phyloP scores from a whole-genome alignment of 2,888 invertebrate genomes.

The Tenthredo distinguenda region DNA sequence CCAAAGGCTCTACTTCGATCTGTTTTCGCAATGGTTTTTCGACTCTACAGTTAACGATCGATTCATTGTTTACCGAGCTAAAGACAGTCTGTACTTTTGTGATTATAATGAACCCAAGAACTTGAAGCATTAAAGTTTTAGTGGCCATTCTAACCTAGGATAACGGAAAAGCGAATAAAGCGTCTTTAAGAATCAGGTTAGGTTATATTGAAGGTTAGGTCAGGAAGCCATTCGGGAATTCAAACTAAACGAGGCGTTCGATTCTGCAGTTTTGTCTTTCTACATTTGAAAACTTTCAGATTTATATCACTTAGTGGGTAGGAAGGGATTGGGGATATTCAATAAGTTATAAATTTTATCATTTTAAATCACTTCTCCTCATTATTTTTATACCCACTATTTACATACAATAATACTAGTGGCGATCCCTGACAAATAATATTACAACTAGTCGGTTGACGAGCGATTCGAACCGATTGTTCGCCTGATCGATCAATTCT shows the following conservation, averaged over 20 bases:
- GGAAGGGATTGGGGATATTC: not conserved
- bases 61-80: not conserved
- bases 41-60: slow-evolving; percentile 68
- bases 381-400: slow-evolving; percentile 10
- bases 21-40: slow-evolving; percentile 72
- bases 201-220: not conserved
- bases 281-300: not conserved
- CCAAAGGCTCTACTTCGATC: slow-evolving; percentile 71
- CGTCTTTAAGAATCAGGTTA: slow-evolving; percentile 18
- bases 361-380: not conserved
- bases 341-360: not conserved
- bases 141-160: slow-evolving; percentile 28
- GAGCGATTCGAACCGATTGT: not conserved
- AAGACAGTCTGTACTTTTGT: not conserved
- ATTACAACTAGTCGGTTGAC: not conserved
- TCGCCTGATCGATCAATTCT: not conserved
- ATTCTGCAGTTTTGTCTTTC: not conserved
- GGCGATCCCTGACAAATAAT: not conserved
- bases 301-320: not conserved
- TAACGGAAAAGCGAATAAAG: not conserved
- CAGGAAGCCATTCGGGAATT: slow-evolving; percentile 5
- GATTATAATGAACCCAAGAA: slow-evolving; percentile 19
- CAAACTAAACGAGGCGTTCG: not conserved
- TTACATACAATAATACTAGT: slow-evolving; percentile 17
- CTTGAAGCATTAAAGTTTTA: not conserved